Percentiles rank a stretch among this genome's conserved stretches.
Evolutionary conservation across 1,140 invertebrate species (phyloP).

Genomic region (Drosophila kikkawai): DNA sequence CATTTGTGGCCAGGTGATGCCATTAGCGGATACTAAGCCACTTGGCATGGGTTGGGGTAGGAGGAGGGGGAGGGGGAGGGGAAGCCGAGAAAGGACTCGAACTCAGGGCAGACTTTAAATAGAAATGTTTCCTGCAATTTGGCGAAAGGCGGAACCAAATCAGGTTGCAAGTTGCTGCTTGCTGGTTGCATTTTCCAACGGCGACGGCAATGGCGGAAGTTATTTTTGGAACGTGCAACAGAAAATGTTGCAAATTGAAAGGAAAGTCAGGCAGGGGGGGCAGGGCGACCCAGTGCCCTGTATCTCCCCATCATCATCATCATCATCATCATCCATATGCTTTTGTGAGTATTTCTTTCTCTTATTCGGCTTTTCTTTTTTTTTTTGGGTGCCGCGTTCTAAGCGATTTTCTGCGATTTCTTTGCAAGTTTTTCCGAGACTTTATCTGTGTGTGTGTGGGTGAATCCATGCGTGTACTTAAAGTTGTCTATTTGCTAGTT

Average conservation of each 20-base stretch:
- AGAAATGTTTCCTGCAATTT: constrained; percentile 78
- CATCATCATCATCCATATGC: constrained; percentile 57
- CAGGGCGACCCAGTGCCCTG: constrained; percentile 38
- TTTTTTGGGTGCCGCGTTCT: constrained; percentile 55
- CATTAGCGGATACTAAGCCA: constrained; percentile 46
- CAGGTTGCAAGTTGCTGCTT: constrained; percentile 46
- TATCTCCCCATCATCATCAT: constrained; percentile 3
- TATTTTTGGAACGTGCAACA: constrained; percentile 79
- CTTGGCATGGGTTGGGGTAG: neutral
- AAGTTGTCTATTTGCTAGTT: constrained; percentile 81
- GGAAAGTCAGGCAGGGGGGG: constrained; percentile 56
- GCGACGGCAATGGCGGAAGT: constrained; percentile 62
- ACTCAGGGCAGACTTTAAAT: constrained; percentile 62
- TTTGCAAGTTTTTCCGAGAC: constrained; percentile 44
- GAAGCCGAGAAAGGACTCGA: neutral
- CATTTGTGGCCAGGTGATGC: constrained; percentile 32
- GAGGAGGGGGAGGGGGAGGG: neutral
- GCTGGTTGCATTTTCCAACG: constrained; percentile 7
- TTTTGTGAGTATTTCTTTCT: constrained; percentile 54
- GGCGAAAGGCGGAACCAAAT: constrained; percentile 63
- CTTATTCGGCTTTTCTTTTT: constrained; percentile 19
- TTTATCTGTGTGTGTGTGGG: constrained; percentile 22
- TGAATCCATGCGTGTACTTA: constrained; percentile 66
- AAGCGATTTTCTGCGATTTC: constrained; percentile 80
- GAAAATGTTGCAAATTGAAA: constrained; percentile 82